Evolutionary conservation across 2,797 vertebrate species (phyloP).

Genomic region (Enteromius mattozi): DNA sequence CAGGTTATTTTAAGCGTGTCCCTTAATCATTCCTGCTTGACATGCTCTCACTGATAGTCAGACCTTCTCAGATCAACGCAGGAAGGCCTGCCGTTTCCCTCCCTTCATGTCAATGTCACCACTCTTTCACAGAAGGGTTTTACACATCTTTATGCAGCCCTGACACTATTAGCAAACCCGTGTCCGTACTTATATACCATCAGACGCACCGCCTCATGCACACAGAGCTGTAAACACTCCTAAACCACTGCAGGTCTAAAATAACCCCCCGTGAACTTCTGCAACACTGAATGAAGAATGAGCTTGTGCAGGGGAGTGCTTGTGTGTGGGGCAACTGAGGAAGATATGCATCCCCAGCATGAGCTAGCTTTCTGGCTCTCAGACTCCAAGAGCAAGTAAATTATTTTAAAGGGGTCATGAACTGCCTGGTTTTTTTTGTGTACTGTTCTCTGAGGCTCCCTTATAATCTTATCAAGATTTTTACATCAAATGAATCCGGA

Average conservation of each 20-base stretch:
- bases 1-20: constrained; percentile 74
- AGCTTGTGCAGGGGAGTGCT: constrained; percentile 61
- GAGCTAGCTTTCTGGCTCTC: not conserved
- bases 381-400: not conserved
- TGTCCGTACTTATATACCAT: not conserved
- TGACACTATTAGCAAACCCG: constrained; percentile 10
- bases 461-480: not conserved
- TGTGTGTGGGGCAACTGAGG: constrained; percentile 26
- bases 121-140: not conserved
- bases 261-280: constrained; percentile 64
- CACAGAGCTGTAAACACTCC: not conserved
- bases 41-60: constrained; percentile 70
- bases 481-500: too few species aligned
- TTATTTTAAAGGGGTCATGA: not conserved
- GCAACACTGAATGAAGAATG: constrained; percentile 67
- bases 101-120: constrained; percentile 1
- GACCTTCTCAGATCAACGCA: constrained; percentile 75
- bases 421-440: not conserved
- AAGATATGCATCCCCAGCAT: constrained; percentile 10
- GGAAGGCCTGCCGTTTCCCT: not conserved
- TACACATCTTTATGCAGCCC: constrained; percentile 53
- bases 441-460: not conserved
- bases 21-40: constrained; percentile 74
- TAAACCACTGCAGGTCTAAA: constrained; percentile 64
- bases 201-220: not conserved